phyloP scores from a whole-genome alignment of 2,797 vertebrate species.

The Neopelma chrysocephalum region DNA sequence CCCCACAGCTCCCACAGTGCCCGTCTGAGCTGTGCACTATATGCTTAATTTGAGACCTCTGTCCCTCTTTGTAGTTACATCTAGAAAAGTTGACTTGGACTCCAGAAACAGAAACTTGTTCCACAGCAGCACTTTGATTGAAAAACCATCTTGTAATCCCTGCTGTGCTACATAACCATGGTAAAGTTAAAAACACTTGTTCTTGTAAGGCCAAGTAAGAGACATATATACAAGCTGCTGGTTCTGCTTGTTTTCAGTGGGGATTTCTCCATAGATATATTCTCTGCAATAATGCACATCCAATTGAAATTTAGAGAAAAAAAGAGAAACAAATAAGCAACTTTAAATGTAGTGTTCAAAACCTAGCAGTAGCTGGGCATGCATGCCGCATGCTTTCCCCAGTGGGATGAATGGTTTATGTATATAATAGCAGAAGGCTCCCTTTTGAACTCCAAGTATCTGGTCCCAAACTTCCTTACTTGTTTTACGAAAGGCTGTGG shows the following conservation, averaged over 20 bases:
- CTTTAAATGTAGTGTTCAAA: neutral
- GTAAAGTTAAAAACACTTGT: constrained; percentile 5
- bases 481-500: neutral
- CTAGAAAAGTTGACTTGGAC: neutral
- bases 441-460: neutral
- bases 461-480: neutral
- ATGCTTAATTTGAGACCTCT: neutral
- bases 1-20: neutral
- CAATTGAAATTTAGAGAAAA: neutral
- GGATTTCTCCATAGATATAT: neutral
- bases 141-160: neutral
- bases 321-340: neutral
- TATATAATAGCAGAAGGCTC: neutral
- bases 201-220: neutral
- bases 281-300: neutral
- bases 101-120: neutral
- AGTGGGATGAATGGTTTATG: neutral
- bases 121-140: neutral
- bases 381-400: neutral
- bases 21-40: neutral
- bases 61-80: neutral
- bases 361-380: neutral
- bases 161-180: neutral
- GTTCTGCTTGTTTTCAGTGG: neutral
- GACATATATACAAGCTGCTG: neutral